These are phyloP conservation scores for Campylomormyrus tamandua DNA, from an alignment of 2,113 vertebrate genomes.

Conservation along the genomic window DNA sequence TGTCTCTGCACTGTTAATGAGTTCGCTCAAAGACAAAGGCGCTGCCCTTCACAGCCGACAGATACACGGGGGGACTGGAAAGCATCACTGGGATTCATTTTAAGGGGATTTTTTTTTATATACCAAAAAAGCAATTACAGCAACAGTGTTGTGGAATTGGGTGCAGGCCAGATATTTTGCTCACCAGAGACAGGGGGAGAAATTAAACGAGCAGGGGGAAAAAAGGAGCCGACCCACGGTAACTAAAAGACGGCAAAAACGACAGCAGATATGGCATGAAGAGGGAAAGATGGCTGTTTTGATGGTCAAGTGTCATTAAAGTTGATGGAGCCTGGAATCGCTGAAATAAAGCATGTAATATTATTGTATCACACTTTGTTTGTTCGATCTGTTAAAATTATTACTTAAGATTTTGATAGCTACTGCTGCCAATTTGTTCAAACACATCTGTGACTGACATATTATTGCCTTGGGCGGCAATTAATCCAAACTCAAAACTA, in stretches of 20 bases:
- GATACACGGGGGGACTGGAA: conserved; percentile 16
- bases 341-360: not conserved
- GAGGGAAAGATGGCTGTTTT: not conserved
- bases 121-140: conserved; percentile 51
- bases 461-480: not conserved
- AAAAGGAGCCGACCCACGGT: conserved; percentile 17
- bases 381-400: conserved; percentile 39
- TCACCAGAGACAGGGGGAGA: conserved; percentile 5
- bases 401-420: not conserved
- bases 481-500: not conserved
- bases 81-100: conserved; percentile 28
- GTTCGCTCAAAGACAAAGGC: conserved; percentile 46
- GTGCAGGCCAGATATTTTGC: conserved; percentile 39
- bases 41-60: conserved; percentile 38
- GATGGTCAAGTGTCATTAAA: not conserved
- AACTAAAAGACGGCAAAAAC: conserved; percentile 32
- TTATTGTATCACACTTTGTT: not conserved
- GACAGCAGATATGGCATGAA: not conserved
- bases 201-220: not conserved
- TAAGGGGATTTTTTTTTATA: conserved; percentile 22
- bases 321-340: not conserved
- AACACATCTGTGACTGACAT: not conserved
- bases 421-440: not conserved
- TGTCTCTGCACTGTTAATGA: conserved; percentile 44
- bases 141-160: conserved; percentile 43